phyloP scores from a whole-genome alignment of 2,797 vertebrate species.

The Calcarius lapponicus region DNA sequence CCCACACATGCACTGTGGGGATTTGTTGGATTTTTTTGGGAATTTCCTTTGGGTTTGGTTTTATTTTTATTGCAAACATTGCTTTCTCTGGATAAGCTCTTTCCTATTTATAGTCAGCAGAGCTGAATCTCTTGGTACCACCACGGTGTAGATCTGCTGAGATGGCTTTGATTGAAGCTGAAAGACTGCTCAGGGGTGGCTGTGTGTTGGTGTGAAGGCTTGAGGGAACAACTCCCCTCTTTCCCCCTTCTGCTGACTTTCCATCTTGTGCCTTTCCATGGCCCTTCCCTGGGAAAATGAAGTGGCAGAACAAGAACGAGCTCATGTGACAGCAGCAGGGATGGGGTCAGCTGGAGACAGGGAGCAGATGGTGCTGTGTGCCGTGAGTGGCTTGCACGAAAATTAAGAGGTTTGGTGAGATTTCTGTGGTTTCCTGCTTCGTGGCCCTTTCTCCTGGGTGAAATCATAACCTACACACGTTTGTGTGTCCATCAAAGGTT shows the following conservation, averaged over 20 bases:
- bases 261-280: accelerated
- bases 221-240: background rate
- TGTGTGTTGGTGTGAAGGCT: accelerated
- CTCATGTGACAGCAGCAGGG: background rate
- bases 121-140: background rate
- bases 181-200: background rate
- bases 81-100: background rate
- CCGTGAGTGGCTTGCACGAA: background rate
- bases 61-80: background rate
- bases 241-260: background rate
- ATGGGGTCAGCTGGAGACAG: background rate
- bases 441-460: background rate
- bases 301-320: accelerated
- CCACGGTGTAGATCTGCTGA: accelerated
- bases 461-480: accelerated
- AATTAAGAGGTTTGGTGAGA: background rate
- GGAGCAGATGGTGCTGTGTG: background rate
- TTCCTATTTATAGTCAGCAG: background rate
- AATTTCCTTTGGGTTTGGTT: background rate
- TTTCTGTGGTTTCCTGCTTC: background rate
- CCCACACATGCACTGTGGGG: background rate
- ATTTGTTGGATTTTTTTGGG: background rate
- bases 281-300: background rate
- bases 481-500: background rate
- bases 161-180: background rate